These are phyloP conservation scores for Anthopleura xanthogrammica DNA, from an alignment of 92 coral and sea anemone species.

Conservation along the genomic window DNA sequence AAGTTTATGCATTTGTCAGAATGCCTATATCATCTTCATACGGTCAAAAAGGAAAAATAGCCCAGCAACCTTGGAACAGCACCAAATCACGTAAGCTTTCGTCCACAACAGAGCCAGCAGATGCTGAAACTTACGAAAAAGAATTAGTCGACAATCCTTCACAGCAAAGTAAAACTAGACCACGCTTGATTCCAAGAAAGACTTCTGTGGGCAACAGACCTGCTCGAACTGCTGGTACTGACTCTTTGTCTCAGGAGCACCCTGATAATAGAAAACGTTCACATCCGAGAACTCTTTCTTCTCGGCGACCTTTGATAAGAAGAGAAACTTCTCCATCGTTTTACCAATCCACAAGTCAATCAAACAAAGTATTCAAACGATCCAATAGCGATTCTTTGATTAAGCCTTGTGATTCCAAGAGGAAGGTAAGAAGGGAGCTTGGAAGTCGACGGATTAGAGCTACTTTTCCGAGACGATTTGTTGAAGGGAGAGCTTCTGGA, in stretches of 20 bases:
- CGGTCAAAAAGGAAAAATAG: conserved; percentile 47
- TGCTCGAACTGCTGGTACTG: conserved; percentile 29
- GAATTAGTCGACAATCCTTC: background rate
- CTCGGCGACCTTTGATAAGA: conserved; percentile 21
- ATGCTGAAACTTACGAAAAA: background rate
- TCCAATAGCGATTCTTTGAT: conserved; percentile 40
- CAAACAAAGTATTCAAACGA: conserved; percentile 9
- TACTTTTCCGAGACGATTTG: conserved; percentile 7
- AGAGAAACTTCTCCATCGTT: conserved; percentile 32
- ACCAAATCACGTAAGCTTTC: conserved; percentile 31
- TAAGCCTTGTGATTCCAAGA: conserved; percentile 18
- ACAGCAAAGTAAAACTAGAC: background rate
- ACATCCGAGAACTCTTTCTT: conserved; percentile 8
- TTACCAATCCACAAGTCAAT: background rate
- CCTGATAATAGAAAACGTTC: background rate
- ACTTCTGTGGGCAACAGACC: conserved; percentile 10
- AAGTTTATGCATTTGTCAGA: background rate
- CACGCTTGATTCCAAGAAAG: conserved; percentile 3
- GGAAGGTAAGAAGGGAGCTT: conserved; percentile 15
- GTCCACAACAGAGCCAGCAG: conserved; percentile 10
- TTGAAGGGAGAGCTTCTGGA: background rate
- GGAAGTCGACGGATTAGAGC: background rate
- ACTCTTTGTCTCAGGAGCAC: conserved; percentile 11
- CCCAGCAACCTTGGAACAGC: conserved; percentile 60
- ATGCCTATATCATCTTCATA: conserved; percentile 89